These are phyloP conservation scores for Spea bombifrons DNA, from an alignment of 2,113 vertebrate genomes.

Conservation along the genomic window DNA sequence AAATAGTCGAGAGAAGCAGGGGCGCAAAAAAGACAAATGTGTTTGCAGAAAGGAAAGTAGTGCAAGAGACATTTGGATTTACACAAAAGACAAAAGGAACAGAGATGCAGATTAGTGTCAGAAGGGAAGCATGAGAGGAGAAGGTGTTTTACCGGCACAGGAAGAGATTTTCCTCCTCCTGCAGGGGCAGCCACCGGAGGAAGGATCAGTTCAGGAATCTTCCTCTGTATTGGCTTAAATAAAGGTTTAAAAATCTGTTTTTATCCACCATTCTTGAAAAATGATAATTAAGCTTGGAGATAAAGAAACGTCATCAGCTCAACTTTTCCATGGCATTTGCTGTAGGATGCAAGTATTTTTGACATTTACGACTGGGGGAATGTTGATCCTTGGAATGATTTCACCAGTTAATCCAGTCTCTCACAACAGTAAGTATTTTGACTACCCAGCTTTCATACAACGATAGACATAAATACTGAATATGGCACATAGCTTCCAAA, in stretches of 20 bases:
- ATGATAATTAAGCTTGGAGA: too few species aligned
- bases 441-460: too few species aligned
- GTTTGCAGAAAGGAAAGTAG: neutral
- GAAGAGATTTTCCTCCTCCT: constrained; percentile 93
- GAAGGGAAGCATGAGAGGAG: constrained; percentile 66
- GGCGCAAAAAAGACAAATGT: neutral
- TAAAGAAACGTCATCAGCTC: too few species aligned
- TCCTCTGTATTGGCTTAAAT: constrained; percentile 71
- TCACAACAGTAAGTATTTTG: too few species aligned
- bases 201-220: constrained; percentile 85
- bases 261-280: too few species aligned
- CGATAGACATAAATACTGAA: too few species aligned
- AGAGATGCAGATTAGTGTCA: constrained; percentile 35
- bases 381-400: too few species aligned
- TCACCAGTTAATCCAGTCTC: too few species aligned
- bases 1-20: constrained; percentile 11
- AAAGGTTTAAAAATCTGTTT: neutral
- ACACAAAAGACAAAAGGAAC: neutral
- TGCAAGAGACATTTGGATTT: neutral
- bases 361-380: too few species aligned
- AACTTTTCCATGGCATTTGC: too few species aligned
- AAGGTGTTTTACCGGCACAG: constrained; percentile 84
- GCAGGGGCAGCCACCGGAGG: constrained; percentile 79
- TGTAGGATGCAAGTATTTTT: too few species aligned
- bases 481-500: too few species aligned